Base-by-base conservation (phyloP, 1,140 invertebrate genomes). In the Leptinotarsa defecta region DNA sequence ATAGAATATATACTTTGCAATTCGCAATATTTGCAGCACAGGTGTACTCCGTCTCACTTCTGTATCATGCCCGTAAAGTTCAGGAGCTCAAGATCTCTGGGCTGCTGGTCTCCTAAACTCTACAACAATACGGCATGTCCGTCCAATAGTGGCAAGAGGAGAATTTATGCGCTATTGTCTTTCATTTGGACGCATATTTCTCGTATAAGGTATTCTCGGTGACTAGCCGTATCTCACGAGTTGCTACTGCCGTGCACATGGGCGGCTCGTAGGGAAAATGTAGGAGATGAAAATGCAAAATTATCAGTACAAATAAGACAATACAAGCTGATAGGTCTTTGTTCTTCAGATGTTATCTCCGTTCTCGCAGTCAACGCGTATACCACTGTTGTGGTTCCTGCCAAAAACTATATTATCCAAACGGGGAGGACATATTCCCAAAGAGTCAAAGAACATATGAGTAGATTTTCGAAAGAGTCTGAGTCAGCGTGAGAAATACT, bases 121-220 rank as follows among this genome's bases (percentile, higher is more conserved):
- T 24, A 65, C 73, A 79, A 79, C 78, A 79, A 79, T 79, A 77
- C 73, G 69, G 64, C 73, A 72, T 64, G 75, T 78, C 73, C 73
- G 76, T 73, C 75, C 69, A 43, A 48, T 63, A 68, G 69, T 70
- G 69, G 70, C 49, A 49, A 61, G 68, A 63, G 73, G 52, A 76
- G 80, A 83, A 85, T 85, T 85, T 85, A 85, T 85, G 79, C 81
- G 79, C 84, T 81, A 85, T 85, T 85, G 84, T 85, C 83, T 85
- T 83, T 84, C 82, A 84, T 83, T 82, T 82, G 80, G 83, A 80
- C 80, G 81, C 81, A 84, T 84, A 84, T 84, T 82, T 83, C 82
- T 82, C 80, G 76, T 81, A 80, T 80, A 83, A 80, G 80, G 80
- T 71, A 81, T 82, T 78, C 79, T 75, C 64, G 65, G 22, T 63